Percentiles rank a stretch among this genome's conserved stretches.
Conservation (phyloP, 2,113 vertebrate genomes). For the Naja naja region DNA sequence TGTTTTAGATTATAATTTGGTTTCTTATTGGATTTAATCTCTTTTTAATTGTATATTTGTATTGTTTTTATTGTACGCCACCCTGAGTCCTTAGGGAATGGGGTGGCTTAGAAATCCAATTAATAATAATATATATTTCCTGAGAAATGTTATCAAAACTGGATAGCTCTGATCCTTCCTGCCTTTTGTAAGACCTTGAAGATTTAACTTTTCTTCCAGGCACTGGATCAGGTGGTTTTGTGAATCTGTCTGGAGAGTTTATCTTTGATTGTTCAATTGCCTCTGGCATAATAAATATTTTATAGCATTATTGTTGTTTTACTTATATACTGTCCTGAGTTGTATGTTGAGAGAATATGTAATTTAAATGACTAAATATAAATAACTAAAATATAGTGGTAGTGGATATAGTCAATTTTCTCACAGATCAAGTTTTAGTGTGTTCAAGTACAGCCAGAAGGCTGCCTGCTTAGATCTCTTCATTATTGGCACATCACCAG, state of each 20-base stretch:
- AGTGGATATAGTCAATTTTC: not conserved
- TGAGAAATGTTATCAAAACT: not conserved
- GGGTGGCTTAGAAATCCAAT: too few species aligned
- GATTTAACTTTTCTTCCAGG: not conserved
- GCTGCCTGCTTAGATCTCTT: not conserved
- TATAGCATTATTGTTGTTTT: not conserved
- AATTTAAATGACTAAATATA: not conserved
- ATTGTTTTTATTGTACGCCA: too few species aligned
- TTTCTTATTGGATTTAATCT: too few species aligned
- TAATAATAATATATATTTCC: too few species aligned
- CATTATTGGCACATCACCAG: not conserved
- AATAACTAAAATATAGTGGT: not conserved
- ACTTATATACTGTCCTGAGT: not conserved
- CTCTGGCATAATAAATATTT: not conserved
- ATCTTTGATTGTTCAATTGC: not conserved
- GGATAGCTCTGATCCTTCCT: not conserved
- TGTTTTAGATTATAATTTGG: too few species aligned
- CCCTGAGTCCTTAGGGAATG: too few species aligned
- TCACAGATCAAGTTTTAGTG: not conserved
- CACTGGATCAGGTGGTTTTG: not conserved
- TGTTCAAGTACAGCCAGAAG: not conserved
- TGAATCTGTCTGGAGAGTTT: not conserved
- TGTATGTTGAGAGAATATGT: not conserved
- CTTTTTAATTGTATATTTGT: too few species aligned
- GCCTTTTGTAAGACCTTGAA: not conserved